Conservation (phyloP, 2,797 vertebrate genomes). For the Notamacropus eugenii region DNA sequence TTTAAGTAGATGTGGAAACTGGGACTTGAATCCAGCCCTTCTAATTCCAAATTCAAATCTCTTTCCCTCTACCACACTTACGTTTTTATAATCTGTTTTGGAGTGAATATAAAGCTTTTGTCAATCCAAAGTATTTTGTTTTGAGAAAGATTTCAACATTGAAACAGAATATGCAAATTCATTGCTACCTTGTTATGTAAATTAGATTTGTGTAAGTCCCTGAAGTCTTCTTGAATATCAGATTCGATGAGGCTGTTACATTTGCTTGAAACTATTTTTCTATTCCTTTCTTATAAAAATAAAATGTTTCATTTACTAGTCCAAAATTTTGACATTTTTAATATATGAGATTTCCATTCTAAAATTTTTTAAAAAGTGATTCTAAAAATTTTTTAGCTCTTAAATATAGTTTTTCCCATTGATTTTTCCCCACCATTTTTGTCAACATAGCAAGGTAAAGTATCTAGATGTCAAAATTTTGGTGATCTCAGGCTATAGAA, state of each 20-base stretch:
- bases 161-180: neutral
- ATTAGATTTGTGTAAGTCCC: slow-evolving; percentile 10
- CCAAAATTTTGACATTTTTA: neutral
- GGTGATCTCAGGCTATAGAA: neutral
- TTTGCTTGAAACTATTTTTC: slow-evolving; percentile 1
- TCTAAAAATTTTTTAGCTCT: neutral
- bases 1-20: neutral
- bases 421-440: neutral
- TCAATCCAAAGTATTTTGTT: neutral
- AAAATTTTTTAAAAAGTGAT: neutral
- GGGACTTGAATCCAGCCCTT: neutral
- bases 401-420: neutral
- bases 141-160: neutral
- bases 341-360: neutral
- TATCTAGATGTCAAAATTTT: neutral
- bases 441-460: neutral
- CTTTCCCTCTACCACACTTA: neutral
- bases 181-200: neutral
- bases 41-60: neutral
- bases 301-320: neutral
- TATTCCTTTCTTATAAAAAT: neutral
- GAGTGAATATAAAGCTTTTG: slow-evolving; percentile 1
- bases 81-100: neutral
- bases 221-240: slow-evolving; percentile 39
- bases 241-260: slow-evolving; percentile 5